Percentiles rank a stretch among this genome's conserved stretches.
phyloP scores from a whole-genome alignment of 2,797 vertebrate genomes.

The Alectoris magna region DNA sequence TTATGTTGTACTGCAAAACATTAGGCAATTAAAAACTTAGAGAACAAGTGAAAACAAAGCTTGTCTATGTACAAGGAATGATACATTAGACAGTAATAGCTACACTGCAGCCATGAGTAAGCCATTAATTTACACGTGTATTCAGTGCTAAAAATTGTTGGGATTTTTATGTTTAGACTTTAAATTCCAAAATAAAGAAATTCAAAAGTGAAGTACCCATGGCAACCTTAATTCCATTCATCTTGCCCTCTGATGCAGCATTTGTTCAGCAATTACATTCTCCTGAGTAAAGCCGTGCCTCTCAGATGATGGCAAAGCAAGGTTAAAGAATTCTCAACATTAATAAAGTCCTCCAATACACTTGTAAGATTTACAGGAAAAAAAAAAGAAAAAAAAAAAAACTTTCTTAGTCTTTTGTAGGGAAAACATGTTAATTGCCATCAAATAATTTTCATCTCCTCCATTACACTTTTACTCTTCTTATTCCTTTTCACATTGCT shows the following conservation, averaged over 20 bases:
- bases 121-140: conserved; percentile 34
- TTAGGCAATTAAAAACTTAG: conserved; percentile 57
- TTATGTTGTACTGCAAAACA: conserved; percentile 52
- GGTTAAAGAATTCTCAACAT: conserved; percentile 22
- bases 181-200: conserved; percentile 38
- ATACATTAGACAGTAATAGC: conserved; percentile 43
- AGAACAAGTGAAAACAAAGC: conserved; percentile 56
- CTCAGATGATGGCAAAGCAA: conserved; percentile 12
- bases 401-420: neutral
- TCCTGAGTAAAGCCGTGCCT: neutral
- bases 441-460: neutral
- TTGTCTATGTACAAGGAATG: conserved; percentile 3
- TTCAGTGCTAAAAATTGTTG: conserved; percentile 17
- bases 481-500: neutral
- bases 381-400: neutral
- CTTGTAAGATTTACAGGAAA: neutral
- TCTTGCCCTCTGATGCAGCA: conserved; percentile 16
- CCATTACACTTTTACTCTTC: neutral
- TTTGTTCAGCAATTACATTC: neutral
- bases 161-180: conserved; percentile 47
- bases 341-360: conserved; percentile 5
- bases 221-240: conserved; percentile 41
- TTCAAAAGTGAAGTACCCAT: conserved; percentile 33
- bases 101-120: neutral
- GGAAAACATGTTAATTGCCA: neutral